A percentile compares a stretch with the other conserved stretches of the same genome.
Evolutionary conservation across 2,888 invertebrate species (phyloP).

Genomic region (Rutpela maculata): DNA sequence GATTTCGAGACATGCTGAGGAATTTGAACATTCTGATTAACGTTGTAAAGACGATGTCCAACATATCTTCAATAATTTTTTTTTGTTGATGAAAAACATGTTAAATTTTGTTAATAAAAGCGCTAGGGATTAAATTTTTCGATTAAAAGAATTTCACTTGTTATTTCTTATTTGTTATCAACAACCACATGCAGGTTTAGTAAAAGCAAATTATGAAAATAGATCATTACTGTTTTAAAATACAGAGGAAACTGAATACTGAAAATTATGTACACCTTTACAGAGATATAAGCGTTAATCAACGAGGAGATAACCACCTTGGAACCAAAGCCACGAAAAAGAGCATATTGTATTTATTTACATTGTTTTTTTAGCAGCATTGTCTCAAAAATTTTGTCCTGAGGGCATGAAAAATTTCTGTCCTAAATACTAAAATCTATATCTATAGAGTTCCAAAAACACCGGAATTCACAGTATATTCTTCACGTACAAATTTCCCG

Average conservation of each 20-base stretch:
- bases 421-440: slow-evolving; percentile 30
- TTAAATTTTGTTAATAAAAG: slow-evolving; percentile 53
- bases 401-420: slow-evolving; percentile 39
- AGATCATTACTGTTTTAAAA: slow-evolving; percentile 16
- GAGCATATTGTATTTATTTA: not conserved
- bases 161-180: slow-evolving; percentile 23
- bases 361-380: slow-evolving; percentile 21
- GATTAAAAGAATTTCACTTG: slow-evolving; percentile 1
- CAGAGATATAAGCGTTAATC: slow-evolving; percentile 4
- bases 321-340: slow-evolving; percentile 30
- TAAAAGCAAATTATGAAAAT: slow-evolving; percentile 33
- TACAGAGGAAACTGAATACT: slow-evolving; percentile 37
- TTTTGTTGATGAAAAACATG: slow-evolving; percentile 50
- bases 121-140: slow-evolving; percentile 23
- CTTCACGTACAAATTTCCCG: not conserved
- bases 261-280: slow-evolving; percentile 18
- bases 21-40: slow-evolving; percentile 45
- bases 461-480: not conserved
- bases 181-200: slow-evolving; percentile 41
- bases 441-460: slow-evolving; percentile 25
- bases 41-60: slow-evolving; percentile 50
- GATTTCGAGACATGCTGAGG: slow-evolving; percentile 63
- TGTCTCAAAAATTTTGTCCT: slow-evolving; percentile 34
- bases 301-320: not conserved
- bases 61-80: slow-evolving; percentile 39